Evolutionary conservation across 2,797 vertebrate genomes (phyloP), one percentile per base, ranked within the genome.

Genomic region (Oryzias dopingdopingensis): DNA sequence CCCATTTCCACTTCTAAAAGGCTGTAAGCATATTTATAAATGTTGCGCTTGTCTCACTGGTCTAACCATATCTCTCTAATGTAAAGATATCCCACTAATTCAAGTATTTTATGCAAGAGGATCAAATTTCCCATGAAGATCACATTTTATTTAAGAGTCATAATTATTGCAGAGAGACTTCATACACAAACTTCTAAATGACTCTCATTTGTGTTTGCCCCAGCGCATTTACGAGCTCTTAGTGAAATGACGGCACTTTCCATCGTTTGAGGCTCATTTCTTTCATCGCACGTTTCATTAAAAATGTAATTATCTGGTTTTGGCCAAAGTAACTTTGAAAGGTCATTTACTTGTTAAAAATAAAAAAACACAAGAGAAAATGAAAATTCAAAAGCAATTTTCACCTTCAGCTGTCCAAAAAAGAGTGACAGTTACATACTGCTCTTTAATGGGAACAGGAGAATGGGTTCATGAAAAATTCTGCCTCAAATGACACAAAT

Each of bases 251-350:
- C 32, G 13, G 7, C 18, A 23, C 50, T 59, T 66, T 59, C 17
- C 13, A 64, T 52, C 52, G 47, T 61, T 51, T 3, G 24, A 6
- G 41, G 29, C 12, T 41, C 40, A 54, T 56, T 72, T 63, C 6
- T 45, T 66, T 59, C 14, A 61, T 68, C 22, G 23, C 29, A 49
- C 8, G 7, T 26, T 50, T 20, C 18, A 18, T 65, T 42, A 42
- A 56, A 53, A 70, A 48, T 43, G 20, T 62, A 16, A 59, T 51
- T 56, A 15, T 67, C 20, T 65, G 18, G 54, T 68, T 78, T 56
- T 49, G 6, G 61, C 77, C 65, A 70, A 75, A 24, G 58, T 49
- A 63, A 16, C 42, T 40, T 52, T 15, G 59, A 52, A 70, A 72
- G 56, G 76, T 75, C 54, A 55, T 60, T 65, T 58, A 16, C 12